Evolutionary conservation across 2,888 invertebrate species (phyloP), one percentile per base, ranked within the genome.

Genomic region (Metellina segmentata): DNA sequence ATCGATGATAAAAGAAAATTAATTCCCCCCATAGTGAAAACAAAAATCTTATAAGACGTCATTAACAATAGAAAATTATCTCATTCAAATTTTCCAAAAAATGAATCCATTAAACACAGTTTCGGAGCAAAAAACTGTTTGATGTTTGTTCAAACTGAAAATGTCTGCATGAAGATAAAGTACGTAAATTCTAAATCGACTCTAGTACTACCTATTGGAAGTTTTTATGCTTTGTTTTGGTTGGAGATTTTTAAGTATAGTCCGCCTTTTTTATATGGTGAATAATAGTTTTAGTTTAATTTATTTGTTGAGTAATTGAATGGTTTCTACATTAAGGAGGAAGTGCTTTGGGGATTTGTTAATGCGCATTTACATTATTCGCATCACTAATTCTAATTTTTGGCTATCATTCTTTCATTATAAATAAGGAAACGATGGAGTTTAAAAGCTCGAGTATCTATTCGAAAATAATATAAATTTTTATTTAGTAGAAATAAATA

Each of bases 61-160:
- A 61, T 61, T 61, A 61, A 61, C 61, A 61, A 61, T 61, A 61
- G 61, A 61, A 61, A 61, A 61, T 61, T 61, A 61, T 61, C 61
- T 61, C 61, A 61, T 8, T 61, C 13, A 61, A 61, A 8, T 61
- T 61, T 61, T 61, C 9, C 16, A 61, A 61, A 61, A 61, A 61
- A 61, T 61, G 16, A 16, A 61, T 61, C 61, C 61, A 61, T 61
- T 61, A 61, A 61, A 61, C 61, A 61, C 61, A 61, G 61, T 61
- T 61, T 61, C 61, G 0, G 61, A 11, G 9, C 9, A 61, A 61
- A 61, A 61, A 61, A 61, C 16, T 61, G 61, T 61, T 61, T 61
- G 61, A 61, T 61, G 61, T 61, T 61, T 61, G 61, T 16, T 61
- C 11, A 16, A 16, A 61, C 61, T 61, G 11, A 11, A 61, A 61